Base-by-base conservation (phyloP, 2,888 invertebrate species). In the Helicoverpa assulta region DNA sequence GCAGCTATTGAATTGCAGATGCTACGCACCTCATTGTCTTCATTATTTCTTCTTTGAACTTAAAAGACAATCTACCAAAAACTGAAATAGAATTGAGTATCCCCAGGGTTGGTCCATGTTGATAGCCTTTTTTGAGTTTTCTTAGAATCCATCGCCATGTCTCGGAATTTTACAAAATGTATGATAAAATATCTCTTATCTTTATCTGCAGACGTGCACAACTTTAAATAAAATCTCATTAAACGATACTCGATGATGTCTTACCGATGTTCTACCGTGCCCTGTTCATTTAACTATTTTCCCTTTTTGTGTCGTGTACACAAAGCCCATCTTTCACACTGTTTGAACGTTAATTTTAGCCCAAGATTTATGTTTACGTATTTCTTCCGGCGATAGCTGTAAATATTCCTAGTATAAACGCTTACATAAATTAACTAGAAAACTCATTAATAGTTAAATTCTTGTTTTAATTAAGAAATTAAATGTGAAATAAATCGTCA, bases 341-440 rank as follows among this genome's bases (percentile, higher is more conserved):
- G 85, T 87, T 88, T 81, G 84, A 79, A 78, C 87, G 88, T 88
- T 93, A 92, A 92, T 90, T 90, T 90, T 92, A 92, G 88, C 86
- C 85, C 80, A 85, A 74, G 62, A 75, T 72, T 70, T 62, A 86
- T 91, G 93, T 93, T 92, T 92, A 91, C 88, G 82, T 80, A 84
- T 86, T 86, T 88, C 91, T 92, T 92, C 92, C 90, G 90, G 90
- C 83, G 86, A 83, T 87, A 76, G 83, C 83, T 84, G 89, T 93
- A 92, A 92, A 92, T 93, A 89, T 86, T 76, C 70, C 56, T 70
- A 77, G 82, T 80, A 85, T 88, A 89, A 89, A 90, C 89, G 90
- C 81, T 77, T 79, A 71, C 69, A 80, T 80, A 83, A 84, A 84
- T 88, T 83, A 85, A 78, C 76, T 73, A 71, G 73, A 50, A 65